phyloP scores from a whole-genome alignment of 2,113 vertebrate genomes.

The Gracilinanus agilis region DNA sequence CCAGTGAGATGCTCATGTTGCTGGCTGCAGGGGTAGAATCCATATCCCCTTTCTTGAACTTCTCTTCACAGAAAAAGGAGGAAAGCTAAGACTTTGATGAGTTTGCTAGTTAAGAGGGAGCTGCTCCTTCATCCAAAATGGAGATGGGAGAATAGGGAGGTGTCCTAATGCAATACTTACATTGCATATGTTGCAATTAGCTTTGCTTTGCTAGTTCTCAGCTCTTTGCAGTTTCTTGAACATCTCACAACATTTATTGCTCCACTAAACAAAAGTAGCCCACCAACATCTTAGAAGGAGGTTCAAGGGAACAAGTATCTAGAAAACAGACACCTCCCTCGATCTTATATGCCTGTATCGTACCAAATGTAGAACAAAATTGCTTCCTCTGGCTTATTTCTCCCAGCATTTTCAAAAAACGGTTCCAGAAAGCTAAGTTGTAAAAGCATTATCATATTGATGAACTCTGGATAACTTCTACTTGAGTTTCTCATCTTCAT shows the following conservation, averaged over 20 bases:
- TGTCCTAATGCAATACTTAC: background rate
- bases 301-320: background rate
- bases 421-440: background rate
- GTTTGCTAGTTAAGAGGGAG: background rate
- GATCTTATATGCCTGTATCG: background rate
- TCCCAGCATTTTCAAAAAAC: background rate
- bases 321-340: background rate
- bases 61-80: background rate
- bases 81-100: background rate
- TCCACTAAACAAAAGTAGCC: background rate
- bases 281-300: background rate
- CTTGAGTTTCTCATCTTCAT: background rate
- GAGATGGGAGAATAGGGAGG: background rate
- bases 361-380: background rate
- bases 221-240: background rate
- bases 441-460: background rate
- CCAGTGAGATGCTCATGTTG: background rate
- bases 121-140: background rate
- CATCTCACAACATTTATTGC: background rate
- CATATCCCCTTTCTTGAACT: background rate
- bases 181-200: background rate
- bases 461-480: background rate
- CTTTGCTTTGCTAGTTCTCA: background rate
- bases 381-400: background rate
- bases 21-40: background rate